Evolutionary conservation across 1,140 invertebrate species (phyloP).

Genomic region (Aphis gossypii): DNA sequence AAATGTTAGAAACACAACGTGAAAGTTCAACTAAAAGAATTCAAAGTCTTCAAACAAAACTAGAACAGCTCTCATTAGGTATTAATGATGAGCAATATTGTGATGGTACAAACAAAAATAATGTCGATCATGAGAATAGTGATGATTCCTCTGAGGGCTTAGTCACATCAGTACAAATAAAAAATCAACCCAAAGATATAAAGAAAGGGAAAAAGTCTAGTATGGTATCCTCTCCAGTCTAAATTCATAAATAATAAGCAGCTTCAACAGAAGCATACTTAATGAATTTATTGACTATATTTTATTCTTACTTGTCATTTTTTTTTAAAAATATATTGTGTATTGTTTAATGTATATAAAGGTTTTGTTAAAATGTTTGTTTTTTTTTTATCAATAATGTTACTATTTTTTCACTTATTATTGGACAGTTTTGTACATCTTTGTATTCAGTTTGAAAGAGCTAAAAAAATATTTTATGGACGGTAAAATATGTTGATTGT

Average conservation of each 20-base stretch:
- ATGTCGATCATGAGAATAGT: not conserved
- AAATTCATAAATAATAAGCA: not conserved
- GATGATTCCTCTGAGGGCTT: not conserved
- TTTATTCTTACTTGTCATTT: not conserved
- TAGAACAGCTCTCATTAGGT: not conserved
- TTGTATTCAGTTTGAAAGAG: not conserved
- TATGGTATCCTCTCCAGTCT: conserved; percentile 43
- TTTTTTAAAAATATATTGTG: not conserved
- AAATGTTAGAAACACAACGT: conserved; percentile 48
- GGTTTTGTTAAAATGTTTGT: not conserved
- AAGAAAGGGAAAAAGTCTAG: not conserved
- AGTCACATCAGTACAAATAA: not conserved
- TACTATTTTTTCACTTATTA: not conserved
- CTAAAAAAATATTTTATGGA: not conserved
- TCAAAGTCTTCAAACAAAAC: conserved; percentile 31
- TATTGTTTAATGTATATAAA: not conserved
- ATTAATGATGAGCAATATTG: conserved; percentile 7
- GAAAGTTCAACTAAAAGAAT: conserved; percentile 34
- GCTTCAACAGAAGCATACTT: not conserved
- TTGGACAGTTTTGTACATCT: not conserved
- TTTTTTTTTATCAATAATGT: not conserved
- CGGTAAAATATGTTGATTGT: not conserved
- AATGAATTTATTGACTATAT: not conserved
- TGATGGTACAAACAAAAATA: not conserved
- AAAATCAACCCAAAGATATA: not conserved